Conservation (phyloP, 2,113 vertebrate genomes). For the Elephas maximus region DNA sequence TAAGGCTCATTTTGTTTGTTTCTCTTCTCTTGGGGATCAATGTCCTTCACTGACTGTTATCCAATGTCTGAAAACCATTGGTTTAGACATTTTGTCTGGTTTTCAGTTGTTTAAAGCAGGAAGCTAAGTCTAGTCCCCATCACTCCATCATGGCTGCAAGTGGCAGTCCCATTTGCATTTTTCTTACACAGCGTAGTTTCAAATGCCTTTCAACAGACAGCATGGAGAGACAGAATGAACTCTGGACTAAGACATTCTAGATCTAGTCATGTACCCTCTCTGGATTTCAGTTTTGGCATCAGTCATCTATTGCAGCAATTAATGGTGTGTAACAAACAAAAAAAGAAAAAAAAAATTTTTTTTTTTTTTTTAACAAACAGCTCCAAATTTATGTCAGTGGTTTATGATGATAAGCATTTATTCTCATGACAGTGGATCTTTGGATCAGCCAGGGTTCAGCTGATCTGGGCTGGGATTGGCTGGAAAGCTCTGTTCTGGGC, state of each 20-base stretch:
- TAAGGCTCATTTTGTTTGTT: neutral
- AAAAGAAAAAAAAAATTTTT: too few relatives aligned
- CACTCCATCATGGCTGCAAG: neutral
- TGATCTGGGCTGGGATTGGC: neutral
- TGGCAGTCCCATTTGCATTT: neutral
- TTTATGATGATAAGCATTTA: neutral
- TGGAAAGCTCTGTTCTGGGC: neutral
- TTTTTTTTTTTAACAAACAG: neutral
- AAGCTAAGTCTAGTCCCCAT: neutral
- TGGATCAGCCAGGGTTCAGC: neutral
- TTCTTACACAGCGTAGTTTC: neutral
- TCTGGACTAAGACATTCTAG: neutral
- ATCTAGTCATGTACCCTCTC: neutral
- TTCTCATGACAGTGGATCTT: neutral
- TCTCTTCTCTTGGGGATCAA: neutral
- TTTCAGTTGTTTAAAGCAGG: neutral
- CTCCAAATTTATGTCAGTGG: neutral
- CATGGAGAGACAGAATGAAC: neutral
- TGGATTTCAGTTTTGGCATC: neutral
- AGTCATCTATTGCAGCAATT: neutral
- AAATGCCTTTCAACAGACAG: neutral
- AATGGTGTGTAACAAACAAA: neutral
- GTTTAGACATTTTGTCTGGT: neutral
- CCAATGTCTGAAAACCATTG: neutral
- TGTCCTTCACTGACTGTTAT: neutral